phyloP scores from a whole-genome alignment of 2,888 invertebrate species.

The Cyaniris semiargus region DNA sequence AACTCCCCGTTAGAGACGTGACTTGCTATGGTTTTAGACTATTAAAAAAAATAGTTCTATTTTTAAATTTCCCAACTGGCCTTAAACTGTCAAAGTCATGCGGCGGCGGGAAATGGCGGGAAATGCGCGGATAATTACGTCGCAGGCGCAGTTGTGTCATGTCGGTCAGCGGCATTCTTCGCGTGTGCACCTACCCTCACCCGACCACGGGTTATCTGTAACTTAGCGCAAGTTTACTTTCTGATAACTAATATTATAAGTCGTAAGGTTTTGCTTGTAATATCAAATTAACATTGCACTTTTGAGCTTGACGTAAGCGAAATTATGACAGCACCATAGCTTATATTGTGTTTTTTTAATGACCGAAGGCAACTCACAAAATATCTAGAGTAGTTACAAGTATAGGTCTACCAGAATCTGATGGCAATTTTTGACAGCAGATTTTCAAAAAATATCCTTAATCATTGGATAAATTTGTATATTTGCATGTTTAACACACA shows the following conservation, averaged over 20 bases:
- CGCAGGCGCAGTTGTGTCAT: conserved; percentile 30
- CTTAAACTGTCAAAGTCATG: conserved; percentile 29
- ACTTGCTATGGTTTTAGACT: not conserved
- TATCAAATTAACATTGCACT: too few species aligned
- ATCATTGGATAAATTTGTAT: too few species aligned
- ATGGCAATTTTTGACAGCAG: too few species aligned
- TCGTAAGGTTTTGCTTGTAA: not conserved
- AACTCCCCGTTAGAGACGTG: not conserved
- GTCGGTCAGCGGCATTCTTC: conserved; percentile 40
- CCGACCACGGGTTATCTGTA: not conserved
- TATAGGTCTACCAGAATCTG: too few species aligned
- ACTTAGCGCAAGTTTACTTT: conserved; percentile 11
- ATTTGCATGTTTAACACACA: too few species aligned
- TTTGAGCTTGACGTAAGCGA: too few species aligned
- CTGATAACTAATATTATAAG: not conserved
- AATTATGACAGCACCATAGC: too few species aligned
- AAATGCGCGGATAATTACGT: conserved; percentile 16
- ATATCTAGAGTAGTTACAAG: too few species aligned
- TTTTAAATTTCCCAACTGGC: not conserved
- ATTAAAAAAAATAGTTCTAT: not conserved
- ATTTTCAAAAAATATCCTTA: too few species aligned
- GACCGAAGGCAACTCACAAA: too few species aligned
- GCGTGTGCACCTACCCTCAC: not conserved
- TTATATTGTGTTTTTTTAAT: too few species aligned
- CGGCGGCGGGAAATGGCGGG: conserved; percentile 18